phyloP scores from a whole-genome alignment of 2,888 invertebrate genomes.

The Drosophila maculinotata region DNA sequence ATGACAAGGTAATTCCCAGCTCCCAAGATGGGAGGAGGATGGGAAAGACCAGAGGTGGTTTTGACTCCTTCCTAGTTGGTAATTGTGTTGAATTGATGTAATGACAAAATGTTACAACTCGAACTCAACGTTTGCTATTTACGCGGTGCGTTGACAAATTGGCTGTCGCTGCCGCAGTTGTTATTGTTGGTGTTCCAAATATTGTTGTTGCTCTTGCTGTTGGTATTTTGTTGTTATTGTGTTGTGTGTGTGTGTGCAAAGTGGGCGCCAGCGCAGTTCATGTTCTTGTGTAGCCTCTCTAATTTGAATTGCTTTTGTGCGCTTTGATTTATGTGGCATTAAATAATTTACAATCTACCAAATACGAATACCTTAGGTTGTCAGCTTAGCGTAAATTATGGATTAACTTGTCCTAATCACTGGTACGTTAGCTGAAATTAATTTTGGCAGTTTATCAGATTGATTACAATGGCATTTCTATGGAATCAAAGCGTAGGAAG shows the following conservation, averaged over 20 bases:
- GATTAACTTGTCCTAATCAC: slow-evolving; percentile 31
- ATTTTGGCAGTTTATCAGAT: slow-evolving; percentile 22
- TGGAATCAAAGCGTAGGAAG: too few species aligned
- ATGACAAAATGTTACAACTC: slow-evolving; percentile 57
- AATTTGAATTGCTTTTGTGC: slow-evolving; percentile 41
- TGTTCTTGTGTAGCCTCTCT: slow-evolving; percentile 11
- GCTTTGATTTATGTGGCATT: slow-evolving; percentile 71
- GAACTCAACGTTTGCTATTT: slow-evolving; percentile 38
- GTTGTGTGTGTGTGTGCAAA: slow-evolving; percentile 12
- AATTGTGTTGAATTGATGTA: slow-evolving; percentile 60
- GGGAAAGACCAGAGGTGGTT: too few species aligned
- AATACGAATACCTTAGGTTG: slow-evolving; percentile 29
- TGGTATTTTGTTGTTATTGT: slow-evolving; percentile 13
- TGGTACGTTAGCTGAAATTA: neutral
- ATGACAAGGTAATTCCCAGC: slow-evolving; percentile 28
- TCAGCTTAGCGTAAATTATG: slow-evolving; percentile 42
- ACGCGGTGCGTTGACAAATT: slow-evolving; percentile 66
- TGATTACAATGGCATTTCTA: slow-evolving; percentile 2
- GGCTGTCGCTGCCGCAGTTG: slow-evolving; percentile 45
- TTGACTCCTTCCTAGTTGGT: slow-evolving; percentile 14
- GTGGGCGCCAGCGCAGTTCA: slow-evolving; percentile 15
- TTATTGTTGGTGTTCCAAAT: slow-evolving; percentile 27
- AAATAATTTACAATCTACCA: slow-evolving; percentile 62
- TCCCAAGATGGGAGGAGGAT: neutral
- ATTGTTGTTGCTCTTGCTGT: slow-evolving; percentile 14